These are phyloP conservation scores for Rhynchonycteris naso DNA, from an alignment of 2,797 vertebrate genomes.

Conservation along the genomic window DNA sequence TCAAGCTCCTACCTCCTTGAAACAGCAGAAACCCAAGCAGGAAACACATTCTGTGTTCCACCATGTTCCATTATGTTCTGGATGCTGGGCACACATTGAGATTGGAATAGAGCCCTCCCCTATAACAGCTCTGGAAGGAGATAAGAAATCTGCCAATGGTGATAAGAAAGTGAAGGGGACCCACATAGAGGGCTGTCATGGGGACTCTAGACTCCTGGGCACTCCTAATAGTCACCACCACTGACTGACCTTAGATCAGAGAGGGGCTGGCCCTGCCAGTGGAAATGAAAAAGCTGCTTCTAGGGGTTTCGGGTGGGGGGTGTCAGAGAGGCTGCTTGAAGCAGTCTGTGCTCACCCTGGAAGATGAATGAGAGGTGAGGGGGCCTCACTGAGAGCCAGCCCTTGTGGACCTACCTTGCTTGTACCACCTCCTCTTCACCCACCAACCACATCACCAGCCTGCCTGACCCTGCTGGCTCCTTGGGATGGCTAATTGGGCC, in stretches of 20 bases:
- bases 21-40: too few species aligned
- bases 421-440: background rate
- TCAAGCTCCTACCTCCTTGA: background rate
- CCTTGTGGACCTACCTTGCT: too few species aligned
- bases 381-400: background rate
- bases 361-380: background rate
- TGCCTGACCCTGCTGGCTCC: background rate
- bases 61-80: background rate
- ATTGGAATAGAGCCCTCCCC: background rate
- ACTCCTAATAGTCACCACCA: background rate
- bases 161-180: background rate
- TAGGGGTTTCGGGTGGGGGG: background rate
- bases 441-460: background rate
- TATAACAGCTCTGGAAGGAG: background rate
- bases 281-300: background rate
- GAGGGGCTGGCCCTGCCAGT: background rate
- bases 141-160: background rate
- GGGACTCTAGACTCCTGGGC: background rate
- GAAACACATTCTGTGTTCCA: background rate
- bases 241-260: fast-evolving
- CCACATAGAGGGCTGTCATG: fast-evolving
- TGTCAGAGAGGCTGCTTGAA: background rate
- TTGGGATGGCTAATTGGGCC: fast-evolving
- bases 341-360: too few species aligned
- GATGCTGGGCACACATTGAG: background rate